Evolutionary conservation across 1,140 invertebrate genomes (phyloP).

Genomic region (Cherax quadricarinatus): DNA sequence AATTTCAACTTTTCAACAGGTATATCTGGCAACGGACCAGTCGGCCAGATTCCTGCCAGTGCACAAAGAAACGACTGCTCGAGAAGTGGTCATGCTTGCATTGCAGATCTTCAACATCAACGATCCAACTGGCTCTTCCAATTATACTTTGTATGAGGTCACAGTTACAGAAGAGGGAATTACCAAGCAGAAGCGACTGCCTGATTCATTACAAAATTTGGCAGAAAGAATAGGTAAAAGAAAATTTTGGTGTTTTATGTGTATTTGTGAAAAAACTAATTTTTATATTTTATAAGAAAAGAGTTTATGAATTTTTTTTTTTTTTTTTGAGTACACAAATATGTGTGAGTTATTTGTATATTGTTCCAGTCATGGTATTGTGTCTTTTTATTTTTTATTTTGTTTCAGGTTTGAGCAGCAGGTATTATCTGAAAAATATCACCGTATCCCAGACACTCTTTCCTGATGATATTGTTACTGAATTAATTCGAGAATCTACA

Average conservation of each 20-base stretch:
- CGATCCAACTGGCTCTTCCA: constrained; percentile 84
- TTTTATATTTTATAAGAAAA: too few relatives aligned
- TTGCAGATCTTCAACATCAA: constrained; percentile 97
- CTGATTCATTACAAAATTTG: constrained; percentile 95
- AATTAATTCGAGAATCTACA: constrained; percentile 92
- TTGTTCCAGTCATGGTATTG: too few relatives aligned
- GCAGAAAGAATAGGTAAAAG: constrained; percentile 90
- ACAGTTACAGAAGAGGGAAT: constrained; percentile 92
- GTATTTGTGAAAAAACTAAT: too few relatives aligned
- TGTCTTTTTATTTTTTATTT: constrained; percentile 20
- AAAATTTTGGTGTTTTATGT: not conserved
- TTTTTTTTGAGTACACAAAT: not conserved
- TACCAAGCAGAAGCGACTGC: constrained; percentile 96
- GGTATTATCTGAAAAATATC: constrained; percentile 98
- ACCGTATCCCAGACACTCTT: constrained; percentile 95
- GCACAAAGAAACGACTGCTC: constrained; percentile 98
- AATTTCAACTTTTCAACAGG: constrained; percentile 75
- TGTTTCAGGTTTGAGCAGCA: constrained; percentile 76
- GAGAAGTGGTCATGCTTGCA: constrained; percentile 98
- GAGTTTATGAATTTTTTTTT: not conserved
- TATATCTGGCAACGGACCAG: constrained; percentile 93
- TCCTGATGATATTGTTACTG: constrained; percentile 96
- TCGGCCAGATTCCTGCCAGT: constrained; percentile 98
- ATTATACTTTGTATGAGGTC: constrained; percentile 96
- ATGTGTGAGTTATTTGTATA: not conserved